Conservation (phyloP, 2,888 invertebrate species). For the Neoascia interrupta region DNA sequence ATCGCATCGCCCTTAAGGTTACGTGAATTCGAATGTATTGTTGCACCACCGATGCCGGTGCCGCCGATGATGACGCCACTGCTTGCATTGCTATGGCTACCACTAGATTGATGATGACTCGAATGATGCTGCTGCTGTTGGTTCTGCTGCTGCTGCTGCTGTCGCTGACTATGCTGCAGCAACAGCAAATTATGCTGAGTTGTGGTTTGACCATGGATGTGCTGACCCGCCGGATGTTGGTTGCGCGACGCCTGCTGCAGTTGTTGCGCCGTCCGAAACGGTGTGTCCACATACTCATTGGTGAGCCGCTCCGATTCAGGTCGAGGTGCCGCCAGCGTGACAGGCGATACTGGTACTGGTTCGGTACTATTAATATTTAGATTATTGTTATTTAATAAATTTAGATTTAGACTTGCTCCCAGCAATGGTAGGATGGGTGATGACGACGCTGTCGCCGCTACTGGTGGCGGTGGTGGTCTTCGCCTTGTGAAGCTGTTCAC, state of each 20-base stretch:
- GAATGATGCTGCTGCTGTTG: slow-evolving; percentile 73
- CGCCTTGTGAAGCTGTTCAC: slow-evolving; percentile 78
- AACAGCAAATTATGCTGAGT: slow-evolving; percentile 81
- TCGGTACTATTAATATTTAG: slow-evolving; percentile 78
- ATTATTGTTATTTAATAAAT: slow-evolving; percentile 62
- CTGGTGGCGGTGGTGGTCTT: slow-evolving; percentile 74
- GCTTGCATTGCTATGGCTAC: slow-evolving; percentile 70
- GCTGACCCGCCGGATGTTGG: slow-evolving; percentile 79
- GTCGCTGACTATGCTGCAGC: slow-evolving; percentile 82
- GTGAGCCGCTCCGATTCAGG: slow-evolving; percentile 91
- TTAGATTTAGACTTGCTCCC: slow-evolving; percentile 73
- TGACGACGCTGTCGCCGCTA: slow-evolving; percentile 72
- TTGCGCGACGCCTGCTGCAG: slow-evolving; percentile 80
- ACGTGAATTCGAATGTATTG: slow-evolving; percentile 72
- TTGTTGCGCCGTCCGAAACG: slow-evolving; percentile 82
- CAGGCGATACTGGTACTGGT: slow-evolving; percentile 77
- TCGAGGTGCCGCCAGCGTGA: slow-evolving; percentile 85
- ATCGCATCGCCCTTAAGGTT: slow-evolving; percentile 70
- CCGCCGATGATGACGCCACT: slow-evolving; percentile 72
- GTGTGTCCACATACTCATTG: slow-evolving; percentile 97
- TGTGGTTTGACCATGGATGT: slow-evolving; percentile 81
- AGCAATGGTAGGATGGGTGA: slow-evolving; percentile 74
- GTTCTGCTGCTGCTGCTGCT: slow-evolving; percentile 71
- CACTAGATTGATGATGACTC: slow-evolving; percentile 71
- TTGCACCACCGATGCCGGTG: slow-evolving; percentile 65